Base-by-base conservation (phyloP, 2,113 vertebrate genomes). In the Geococcyx californianus region DNA sequence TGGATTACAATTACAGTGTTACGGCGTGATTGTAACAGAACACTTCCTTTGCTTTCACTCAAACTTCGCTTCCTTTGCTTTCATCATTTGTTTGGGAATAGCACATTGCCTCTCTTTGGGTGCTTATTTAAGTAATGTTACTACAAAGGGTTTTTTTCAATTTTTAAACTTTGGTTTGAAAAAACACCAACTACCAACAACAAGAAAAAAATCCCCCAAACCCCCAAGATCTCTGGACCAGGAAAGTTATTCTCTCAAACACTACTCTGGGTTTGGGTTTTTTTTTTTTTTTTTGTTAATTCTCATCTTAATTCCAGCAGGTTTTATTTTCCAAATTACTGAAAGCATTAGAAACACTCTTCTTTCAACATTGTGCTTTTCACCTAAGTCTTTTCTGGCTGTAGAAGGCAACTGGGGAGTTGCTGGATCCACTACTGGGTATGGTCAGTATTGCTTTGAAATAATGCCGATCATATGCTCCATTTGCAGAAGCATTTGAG, bases 261-360 rank as follows among this genome's bases (percentile, higher is more conserved):
- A 3, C 17, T 45, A 45, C 44, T 45, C n/a, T n/a, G n/a, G n/a
- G n/a, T n/a, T n/a, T n/a, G n/a, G n/a, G n/a, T n/a, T n/a, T n/a
- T 45, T 44, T 87, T 20, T 33, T 51, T 54, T 36, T 13, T 47
- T 38, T 4, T n/a, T 34, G 16, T 23, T 73, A 59, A 6, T 69
- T 68, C 16, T 72, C 34, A 33, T 47, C 31, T 62, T 54, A 52
- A 58, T 93, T 81, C 52, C 62, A 74, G 26, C 34, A 81, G 26
- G 11, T 69, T 86, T 94, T 81, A 16, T 90, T 84, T 80, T 81
- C 52, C 28, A 16, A 28, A 38, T 84, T 84, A 51, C 67, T 84
- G 56, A n/a, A 56, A 67, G 38, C 25, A 5, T 80, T 84, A 72
- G 45, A 40, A 76, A 40, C 11, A 29, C 38, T 60, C 47, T 87